Evolutionary conservation across 2,113 vertebrate genomes (phyloP).

Genomic region (Crotophaga sulcirostris): DNA sequence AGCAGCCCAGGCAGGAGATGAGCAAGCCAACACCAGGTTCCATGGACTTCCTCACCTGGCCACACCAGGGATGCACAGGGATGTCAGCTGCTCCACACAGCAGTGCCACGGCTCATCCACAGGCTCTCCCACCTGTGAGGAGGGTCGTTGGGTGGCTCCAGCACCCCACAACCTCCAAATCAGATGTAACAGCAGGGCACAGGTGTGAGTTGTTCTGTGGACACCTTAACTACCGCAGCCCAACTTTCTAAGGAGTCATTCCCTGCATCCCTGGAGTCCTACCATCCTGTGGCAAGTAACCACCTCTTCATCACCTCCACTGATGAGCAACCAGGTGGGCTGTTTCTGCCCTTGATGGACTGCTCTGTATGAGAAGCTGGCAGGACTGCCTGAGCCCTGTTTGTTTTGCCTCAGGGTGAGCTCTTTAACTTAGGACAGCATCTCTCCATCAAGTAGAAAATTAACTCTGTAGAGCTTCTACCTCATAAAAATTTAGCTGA

Average conservation of each 20-base stretch:
- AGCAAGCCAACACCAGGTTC: neutral
- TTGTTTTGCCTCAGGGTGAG: neutral
- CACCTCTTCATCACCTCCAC: neutral
- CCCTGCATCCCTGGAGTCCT: accelerated
- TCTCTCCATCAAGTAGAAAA: neutral
- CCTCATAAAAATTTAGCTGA: neutral
- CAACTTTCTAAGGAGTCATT: neutral
- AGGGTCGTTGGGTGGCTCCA: accelerated
- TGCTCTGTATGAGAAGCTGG: neutral
- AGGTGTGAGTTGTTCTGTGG: neutral
- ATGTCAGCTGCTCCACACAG: accelerated
- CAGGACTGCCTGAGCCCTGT: neutral
- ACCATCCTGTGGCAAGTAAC: neutral
- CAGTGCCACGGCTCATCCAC: accelerated
- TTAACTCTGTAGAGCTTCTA: neutral
- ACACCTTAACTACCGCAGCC: neutral
- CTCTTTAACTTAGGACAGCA: neutral
- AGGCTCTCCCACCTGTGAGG: neutral
- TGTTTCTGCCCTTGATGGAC: neutral
- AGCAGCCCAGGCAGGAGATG: neutral
- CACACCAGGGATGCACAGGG: neutral
- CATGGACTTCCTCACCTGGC: neutral
- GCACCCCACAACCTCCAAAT: accelerated
- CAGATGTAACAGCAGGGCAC: accelerated
- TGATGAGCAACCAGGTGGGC: neutral